Conservation (phyloP, 2,888 invertebrate species). For the Agonopterix alstromeriana region DNA sequence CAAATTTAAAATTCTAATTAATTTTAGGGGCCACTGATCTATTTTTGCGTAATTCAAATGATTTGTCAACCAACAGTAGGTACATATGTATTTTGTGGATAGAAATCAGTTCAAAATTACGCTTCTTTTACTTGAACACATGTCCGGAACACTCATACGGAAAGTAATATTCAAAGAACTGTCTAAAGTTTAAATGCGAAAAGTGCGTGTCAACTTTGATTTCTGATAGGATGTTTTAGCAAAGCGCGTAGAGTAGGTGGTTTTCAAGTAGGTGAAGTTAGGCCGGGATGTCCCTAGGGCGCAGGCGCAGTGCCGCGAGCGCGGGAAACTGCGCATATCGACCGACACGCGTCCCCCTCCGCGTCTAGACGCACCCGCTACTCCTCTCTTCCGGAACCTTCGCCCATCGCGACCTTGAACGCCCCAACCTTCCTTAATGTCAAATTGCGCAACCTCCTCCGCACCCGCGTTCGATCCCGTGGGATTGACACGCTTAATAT, state of each 20-base stretch:
- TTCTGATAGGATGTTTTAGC: slow-evolving; percentile 6
- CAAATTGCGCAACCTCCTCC: slow-evolving; percentile 49
- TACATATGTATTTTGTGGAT: too few species aligned
- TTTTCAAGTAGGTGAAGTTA: slow-evolving; percentile 40
- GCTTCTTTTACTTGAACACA: too few species aligned
- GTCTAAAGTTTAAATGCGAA: slow-evolving; percentile 8
- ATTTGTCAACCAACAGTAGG: too few species aligned
- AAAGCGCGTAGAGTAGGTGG: slow-evolving; percentile 15
- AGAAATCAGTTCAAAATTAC: too few species aligned
- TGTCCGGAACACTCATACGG: too few species aligned
- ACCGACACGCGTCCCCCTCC: slow-evolving; percentile 54
- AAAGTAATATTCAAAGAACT: too few species aligned
- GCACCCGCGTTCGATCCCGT: slow-evolving; percentile 29
- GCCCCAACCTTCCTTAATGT: slow-evolving; percentile 71
- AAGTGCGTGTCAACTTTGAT: slow-evolving; percentile 11
- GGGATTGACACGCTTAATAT: slow-evolving; percentile 45
- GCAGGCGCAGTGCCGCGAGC: slow-evolving; percentile 64
- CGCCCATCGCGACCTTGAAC: slow-evolving; percentile 71
- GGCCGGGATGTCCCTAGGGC: slow-evolving; percentile 42
- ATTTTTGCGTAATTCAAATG: too few species aligned
- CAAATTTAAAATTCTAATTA: neutral
- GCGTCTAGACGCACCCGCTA: slow-evolving; percentile 72
- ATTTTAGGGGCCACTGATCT: too few species aligned
- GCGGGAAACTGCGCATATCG: slow-evolving; percentile 76
- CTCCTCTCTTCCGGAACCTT: slow-evolving; percentile 72